These are phyloP conservation scores for Pristionchus entomophagus DNA, from an alignment of 2,888 invertebrate species.

Conservation along the genomic window DNA sequence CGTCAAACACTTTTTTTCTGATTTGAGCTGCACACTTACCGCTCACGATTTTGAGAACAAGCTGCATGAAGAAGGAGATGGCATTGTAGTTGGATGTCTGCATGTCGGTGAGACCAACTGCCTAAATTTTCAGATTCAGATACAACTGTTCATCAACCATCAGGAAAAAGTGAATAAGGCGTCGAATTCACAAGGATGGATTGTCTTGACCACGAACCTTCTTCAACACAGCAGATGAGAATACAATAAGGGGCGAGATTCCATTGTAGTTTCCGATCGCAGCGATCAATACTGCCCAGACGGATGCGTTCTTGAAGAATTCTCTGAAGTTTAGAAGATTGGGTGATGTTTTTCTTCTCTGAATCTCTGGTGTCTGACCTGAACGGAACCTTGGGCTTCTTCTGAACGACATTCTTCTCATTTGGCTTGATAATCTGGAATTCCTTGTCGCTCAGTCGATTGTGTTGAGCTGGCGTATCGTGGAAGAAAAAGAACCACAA, in stretches of 20 bases:
- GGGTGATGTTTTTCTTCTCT: background rate
- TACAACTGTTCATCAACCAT: background rate
- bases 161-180: background rate
- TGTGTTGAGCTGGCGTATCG: conserved; percentile 52
- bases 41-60: conserved; percentile 53
- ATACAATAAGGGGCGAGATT: conserved; percentile 54
- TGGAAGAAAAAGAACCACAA: conserved; percentile 53
- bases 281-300: conserved; percentile 53
- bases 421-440: conserved; percentile 43
- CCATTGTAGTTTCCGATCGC: conserved; percentile 56
- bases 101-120: conserved; percentile 52
- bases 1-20: background rate
- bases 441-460: conserved; percentile 51
- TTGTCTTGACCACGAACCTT: conserved; percentile 17
- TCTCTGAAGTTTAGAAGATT: conserved; percentile 40
- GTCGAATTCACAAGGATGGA: background rate
- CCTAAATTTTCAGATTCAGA: background rate
- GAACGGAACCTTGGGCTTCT: conserved; percentile 42
- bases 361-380: background rate
- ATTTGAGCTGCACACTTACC: conserved; percentile 46
- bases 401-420: background rate
- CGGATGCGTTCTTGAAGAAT: conserved; percentile 50
- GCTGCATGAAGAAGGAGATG: conserved; percentile 52
- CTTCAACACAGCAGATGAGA: conserved; percentile 51
- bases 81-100: conserved; percentile 51